phyloP scores from a whole-genome alignment of 1,140 invertebrate genomes.

The Palaemon carinicauda region DNA sequence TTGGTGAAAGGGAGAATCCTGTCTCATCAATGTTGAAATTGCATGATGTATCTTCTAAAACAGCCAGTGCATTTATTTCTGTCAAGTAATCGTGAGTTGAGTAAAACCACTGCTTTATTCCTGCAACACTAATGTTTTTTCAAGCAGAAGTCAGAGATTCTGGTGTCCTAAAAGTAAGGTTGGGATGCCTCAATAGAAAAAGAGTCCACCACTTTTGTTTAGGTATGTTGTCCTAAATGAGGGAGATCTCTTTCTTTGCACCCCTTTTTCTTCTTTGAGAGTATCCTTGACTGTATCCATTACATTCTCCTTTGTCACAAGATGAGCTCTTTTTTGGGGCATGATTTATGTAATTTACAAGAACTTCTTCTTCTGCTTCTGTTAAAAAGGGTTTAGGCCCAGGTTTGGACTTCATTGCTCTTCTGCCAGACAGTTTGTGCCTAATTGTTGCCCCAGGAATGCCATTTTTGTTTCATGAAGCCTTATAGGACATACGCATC shows the following conservation, averaged over 20 bases:
- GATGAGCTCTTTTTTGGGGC: not conserved
- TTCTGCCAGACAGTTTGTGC: slow-evolving; percentile 10
- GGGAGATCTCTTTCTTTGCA: not conserved
- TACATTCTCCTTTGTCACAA: not conserved
- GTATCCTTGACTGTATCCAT: not conserved
- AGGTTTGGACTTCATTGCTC: not conserved
- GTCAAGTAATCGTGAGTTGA: no score
- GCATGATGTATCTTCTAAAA: no score
- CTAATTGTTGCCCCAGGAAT: slow-evolving; percentile 7
- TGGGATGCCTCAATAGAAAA: no score
- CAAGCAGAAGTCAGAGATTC: no score
- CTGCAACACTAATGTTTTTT: not conserved
- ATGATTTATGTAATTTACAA: not conserved
- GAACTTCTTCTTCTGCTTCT: not conserved
- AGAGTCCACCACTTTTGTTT: not conserved
- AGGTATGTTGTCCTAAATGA: not conserved
- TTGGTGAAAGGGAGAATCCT: no score
- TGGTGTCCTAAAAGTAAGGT: no score
- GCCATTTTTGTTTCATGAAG: not conserved
- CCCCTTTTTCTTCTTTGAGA: not conserved
- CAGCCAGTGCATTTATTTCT: no score
- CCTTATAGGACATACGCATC: not conserved
- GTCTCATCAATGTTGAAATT: no score
- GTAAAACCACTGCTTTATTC: no score
- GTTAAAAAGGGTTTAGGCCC: not conserved